A percentile compares a stretch with the other conserved stretches of the same genome.
Evolutionary conservation across 1,140 invertebrate species (phyloP).

Genomic region (Frieseomelitta varia): DNA sequence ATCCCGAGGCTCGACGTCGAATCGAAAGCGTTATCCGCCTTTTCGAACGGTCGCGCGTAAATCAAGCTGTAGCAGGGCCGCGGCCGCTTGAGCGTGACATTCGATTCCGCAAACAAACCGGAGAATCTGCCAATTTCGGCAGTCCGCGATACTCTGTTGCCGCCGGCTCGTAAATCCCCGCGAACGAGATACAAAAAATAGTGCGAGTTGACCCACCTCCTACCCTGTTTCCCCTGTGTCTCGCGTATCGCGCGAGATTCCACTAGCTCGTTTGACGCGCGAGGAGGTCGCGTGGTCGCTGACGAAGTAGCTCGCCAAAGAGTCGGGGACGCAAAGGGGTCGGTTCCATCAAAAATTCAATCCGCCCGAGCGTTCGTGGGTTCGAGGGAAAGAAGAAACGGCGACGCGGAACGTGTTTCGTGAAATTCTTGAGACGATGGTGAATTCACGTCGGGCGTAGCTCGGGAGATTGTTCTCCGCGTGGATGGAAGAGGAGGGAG

Average conservation of each 20-base stretch:
- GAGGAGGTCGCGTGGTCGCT: constrained; percentile 1
- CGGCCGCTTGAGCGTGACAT: constrained; percentile 37
- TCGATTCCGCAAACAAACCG: constrained; percentile 47
- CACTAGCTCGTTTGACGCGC: constrained; percentile 23
- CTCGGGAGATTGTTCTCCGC: background rate
- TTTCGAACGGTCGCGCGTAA: constrained; percentile 9
- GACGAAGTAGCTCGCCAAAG: constrained; percentile 20
- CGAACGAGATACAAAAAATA: constrained; percentile 56
- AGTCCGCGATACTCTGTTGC: constrained; percentile 25
- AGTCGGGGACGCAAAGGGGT: background rate
- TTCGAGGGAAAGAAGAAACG: constrained; percentile 28
- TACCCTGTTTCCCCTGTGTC: background rate
- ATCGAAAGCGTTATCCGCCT: constrained; percentile 1
- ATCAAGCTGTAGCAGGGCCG: constrained; percentile 1
- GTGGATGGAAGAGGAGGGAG: background rate
- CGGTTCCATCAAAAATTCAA: constrained; percentile 70
- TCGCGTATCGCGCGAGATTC: constrained; percentile 30
- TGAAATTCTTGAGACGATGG: constrained; percentile 48
- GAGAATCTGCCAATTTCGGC: constrained; percentile 42
- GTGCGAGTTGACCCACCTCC: constrained; percentile 38
- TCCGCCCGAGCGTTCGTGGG: constrained; percentile 59
- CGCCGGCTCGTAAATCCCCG: constrained; percentile 42
- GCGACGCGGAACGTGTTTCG: constrained; percentile 59
- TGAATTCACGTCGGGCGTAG: constrained; percentile 11
- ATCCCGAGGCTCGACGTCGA: no score